Evolutionary conservation across 2,888 invertebrate genomes (phyloP).

Genomic region (Barypeithes pellucidus): DNA sequence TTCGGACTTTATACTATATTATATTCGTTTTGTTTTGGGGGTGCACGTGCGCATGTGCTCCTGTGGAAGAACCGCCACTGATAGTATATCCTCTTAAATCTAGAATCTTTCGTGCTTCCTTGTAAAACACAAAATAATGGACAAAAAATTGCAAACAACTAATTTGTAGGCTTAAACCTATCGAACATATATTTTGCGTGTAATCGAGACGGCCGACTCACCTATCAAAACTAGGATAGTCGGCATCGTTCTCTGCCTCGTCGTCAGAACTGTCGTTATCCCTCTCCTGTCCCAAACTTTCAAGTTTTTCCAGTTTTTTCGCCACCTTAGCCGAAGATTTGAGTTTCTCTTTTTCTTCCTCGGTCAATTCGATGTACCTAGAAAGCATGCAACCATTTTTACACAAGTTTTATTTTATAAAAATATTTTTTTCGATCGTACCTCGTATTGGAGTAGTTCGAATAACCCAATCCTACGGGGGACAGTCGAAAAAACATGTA

Average conservation of each 20-base stretch:
- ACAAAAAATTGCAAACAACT: too few species aligned
- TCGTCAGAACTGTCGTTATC: slow-evolving; percentile 82
- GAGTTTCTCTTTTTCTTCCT: slow-evolving; percentile 93
- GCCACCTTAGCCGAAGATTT: slow-evolving; percentile 94
- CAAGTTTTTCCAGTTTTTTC: slow-evolving; percentile 91
- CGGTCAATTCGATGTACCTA: slow-evolving; percentile 88
- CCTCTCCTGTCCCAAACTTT: slow-evolving; percentile 83
- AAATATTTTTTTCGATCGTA: neutral
- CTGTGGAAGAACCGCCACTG: too few species aligned
- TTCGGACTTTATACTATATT: too few species aligned
- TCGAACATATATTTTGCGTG: neutral
- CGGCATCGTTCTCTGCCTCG: slow-evolving; percentile 81
- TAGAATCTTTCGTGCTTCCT: too few species aligned
- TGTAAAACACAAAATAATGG: too few species aligned
- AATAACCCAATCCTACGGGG: neutral
- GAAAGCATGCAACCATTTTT: too few species aligned
- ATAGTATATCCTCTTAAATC: too few species aligned
- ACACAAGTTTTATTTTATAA: too few species aligned
- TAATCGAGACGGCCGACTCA: neutral
- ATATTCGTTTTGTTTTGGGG: too few species aligned
- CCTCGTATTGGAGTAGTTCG: slow-evolving; percentile 3
- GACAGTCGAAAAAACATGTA: neutral
- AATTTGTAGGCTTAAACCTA: too few species aligned
- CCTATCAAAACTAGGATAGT: slow-evolving; percentile 84
- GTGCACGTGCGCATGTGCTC: too few species aligned